Evolutionary conservation across 2,797 vertebrate species (phyloP).

Genomic region (Rhynchotus rufescens): DNA sequence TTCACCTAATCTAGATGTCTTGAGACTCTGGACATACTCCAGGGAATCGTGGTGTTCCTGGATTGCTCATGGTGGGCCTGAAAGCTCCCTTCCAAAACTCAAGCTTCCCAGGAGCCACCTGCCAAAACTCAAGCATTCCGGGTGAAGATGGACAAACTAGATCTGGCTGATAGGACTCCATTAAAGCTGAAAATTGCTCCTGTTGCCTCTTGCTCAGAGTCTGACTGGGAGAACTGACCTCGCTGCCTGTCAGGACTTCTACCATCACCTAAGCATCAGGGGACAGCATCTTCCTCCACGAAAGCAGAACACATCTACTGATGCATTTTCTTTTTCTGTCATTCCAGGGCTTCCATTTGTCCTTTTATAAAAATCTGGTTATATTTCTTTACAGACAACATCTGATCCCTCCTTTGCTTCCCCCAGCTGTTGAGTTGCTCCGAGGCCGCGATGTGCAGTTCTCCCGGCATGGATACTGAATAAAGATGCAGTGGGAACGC

Average conservation of each 20-base stretch:
- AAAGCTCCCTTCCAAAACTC: no score
- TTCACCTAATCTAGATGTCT: neutral
- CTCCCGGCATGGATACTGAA: neutral
- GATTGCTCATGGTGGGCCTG: neutral
- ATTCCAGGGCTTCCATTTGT: accelerated
- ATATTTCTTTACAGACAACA: neutral
- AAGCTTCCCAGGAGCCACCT: no score
- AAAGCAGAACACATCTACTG: accelerated
- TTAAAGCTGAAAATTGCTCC: neutral
- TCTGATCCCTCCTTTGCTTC: neutral
- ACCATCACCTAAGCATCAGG: neutral
- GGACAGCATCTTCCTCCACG: neutral
- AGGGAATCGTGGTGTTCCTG: neutral
- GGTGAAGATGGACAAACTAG: neutral
- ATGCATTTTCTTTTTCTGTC: neutral
- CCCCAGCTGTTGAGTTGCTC: neutral
- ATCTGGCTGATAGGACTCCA: neutral
- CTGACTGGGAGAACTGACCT: neutral
- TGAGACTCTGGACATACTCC: neutral
- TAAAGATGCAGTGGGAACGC: constrained; percentile 26
- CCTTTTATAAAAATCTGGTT: neutral
- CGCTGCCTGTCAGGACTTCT: neutral
- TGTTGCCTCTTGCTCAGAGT: no score
- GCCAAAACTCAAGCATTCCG: neutral
- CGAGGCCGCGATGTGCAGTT: neutral